Base-by-base conservation (phyloP, 2,113 vertebrate species). In the Myrmecobius fasciatus region DNA sequence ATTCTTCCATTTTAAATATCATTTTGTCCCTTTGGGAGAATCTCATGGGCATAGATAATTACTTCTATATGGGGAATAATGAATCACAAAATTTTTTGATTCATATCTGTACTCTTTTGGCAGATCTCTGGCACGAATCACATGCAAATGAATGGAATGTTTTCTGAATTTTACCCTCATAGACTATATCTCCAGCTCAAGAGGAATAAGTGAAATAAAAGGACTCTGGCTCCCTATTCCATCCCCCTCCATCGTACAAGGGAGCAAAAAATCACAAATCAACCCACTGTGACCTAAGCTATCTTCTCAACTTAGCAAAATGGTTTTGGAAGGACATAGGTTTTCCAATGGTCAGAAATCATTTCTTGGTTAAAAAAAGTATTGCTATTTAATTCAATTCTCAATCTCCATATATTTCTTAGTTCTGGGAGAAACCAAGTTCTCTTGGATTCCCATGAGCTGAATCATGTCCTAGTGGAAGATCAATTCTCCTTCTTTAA, bases 1-100 rank as follows among this genome's bases (percentile, higher is more conserved):
- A 97, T 98, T 97, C 96, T 97, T 47, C 96, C 92, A 60, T 97
- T 96, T 96, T 97, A 97, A 97, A 96, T 97, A 96, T 95, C 96
- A 96, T 53, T 89, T 91, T 97, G 95, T 97, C 96, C 97, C 97
- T 97, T 97, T 97, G 95, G 96, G 97, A 97, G 91, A 96, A 92
- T 96, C 97, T 97, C 93, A 94, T 96, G 95, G 97, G 97, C 93
- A 96, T 54, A 96, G 93, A 96, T 97, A 97, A 97, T 97, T 94
- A 96, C 94, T 96, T 97, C 97, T 98, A 96, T 97, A 95, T 92
- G 96, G 90, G 89, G 95, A 94, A 96, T 95, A 95, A 97, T 96
- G 96, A 98, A 96, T 97, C 96, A 97, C 60, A 92, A 90, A 92
- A 89, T 89, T 96, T 96, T 96, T 92, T 97, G 96, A 98, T 97